Evolutionary conservation across 1,140 invertebrate genomes (phyloP).

Genomic region (Phymastichus coffea): DNA sequence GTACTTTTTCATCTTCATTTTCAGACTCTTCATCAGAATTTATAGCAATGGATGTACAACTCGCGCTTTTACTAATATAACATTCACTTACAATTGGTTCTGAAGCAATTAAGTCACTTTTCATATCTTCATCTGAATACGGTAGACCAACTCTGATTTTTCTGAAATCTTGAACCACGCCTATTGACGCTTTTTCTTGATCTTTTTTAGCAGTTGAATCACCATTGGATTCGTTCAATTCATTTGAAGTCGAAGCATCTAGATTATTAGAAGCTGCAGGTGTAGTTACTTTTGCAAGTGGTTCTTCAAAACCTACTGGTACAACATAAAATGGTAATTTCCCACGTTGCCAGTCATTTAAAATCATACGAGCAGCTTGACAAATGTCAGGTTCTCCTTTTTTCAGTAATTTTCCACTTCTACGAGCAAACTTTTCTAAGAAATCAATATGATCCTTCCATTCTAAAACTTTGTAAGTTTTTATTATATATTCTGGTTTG

Average conservation of each 20-base stretch:
- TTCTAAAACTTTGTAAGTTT: constrained; percentile 85
- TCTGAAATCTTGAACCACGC: constrained; percentile 74
- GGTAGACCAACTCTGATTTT: constrained; percentile 76
- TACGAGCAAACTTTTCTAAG: constrained; percentile 84
- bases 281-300: constrained; percentile 50
- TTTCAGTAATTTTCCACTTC: constrained; percentile 88
- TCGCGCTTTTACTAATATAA: not conserved
- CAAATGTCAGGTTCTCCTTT: constrained; percentile 93
- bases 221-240: constrained; percentile 34
- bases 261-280: constrained; percentile 33
- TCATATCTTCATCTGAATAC: constrained; percentile 66
- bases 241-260: no score
- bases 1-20: constrained; percentile 33
- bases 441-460: constrained; percentile 87
- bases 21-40: constrained; percentile 31
- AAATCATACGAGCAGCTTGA: constrained; percentile 88
- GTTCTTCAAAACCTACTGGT: constrained; percentile 75
- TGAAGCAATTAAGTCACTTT: constrained; percentile 46
- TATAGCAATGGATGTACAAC: not conserved
- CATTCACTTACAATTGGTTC: constrained; percentile 18
- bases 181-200: constrained; percentile 29
- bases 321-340: constrained; percentile 93
- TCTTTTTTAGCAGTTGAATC: constrained; percentile 8
- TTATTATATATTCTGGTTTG: constrained; percentile 83
- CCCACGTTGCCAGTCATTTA: constrained; percentile 99